phyloP scores from a whole-genome alignment of 1,140 invertebrate genomes.

The Reticulitermes speratus region DNA sequence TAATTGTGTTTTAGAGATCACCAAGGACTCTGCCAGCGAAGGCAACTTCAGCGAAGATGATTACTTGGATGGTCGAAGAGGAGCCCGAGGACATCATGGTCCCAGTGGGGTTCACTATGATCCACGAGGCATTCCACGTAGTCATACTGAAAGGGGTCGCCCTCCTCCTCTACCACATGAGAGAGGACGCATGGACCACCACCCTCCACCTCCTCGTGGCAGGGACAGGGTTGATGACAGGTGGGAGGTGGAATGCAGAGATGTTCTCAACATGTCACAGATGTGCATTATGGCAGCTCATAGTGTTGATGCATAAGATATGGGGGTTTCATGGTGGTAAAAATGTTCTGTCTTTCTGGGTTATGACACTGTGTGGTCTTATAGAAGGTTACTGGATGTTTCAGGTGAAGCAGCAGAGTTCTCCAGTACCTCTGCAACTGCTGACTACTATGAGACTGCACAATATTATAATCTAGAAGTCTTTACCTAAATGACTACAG shows the following conservation, averaged over 20 bases:
- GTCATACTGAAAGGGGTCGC: conserved; percentile 38
- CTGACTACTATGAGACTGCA: no score
- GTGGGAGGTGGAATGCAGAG: not conserved
- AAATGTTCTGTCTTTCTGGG: no score
- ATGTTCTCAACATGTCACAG: not conserved
- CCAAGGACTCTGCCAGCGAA: conserved; percentile 72
- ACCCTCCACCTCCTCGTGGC: not conserved
- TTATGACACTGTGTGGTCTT: no score
- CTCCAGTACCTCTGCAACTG: no score
- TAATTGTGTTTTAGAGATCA: conserved; percentile 69
- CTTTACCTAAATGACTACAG: no score
- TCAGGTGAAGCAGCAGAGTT: no score
- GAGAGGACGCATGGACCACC: conserved; percentile 42
- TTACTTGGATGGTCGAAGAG: conserved; percentile 44
- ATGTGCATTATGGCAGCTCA: not conserved
- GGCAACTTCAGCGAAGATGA: conserved; percentile 54
- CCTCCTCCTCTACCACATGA: conserved; percentile 43
- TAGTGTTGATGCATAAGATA: no score
- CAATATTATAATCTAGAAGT: no score
- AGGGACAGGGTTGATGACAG: conserved; percentile 18
- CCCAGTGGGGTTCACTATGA: conserved; percentile 33
- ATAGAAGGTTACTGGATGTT: no score
- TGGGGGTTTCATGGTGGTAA: no score
- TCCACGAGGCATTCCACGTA: conserved; percentile 18
- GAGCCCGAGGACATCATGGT: conserved; percentile 47